Evolutionary conservation across 2,113 vertebrate species (phyloP).

Genomic region (Tautogolabrus adspersus): DNA sequence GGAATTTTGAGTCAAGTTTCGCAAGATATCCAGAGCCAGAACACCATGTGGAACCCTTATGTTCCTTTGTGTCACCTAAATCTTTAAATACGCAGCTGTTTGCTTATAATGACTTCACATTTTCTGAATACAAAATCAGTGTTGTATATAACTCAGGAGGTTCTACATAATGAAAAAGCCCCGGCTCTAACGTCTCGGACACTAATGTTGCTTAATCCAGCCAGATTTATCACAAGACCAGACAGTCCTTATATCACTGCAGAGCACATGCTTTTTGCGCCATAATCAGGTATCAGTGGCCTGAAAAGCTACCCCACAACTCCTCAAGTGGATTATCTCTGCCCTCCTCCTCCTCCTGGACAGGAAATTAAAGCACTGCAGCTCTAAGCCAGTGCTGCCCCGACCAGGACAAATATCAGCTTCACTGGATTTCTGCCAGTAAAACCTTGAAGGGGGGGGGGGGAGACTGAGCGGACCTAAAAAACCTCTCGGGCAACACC

Average conservation of each 20-base stretch:
- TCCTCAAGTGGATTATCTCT: constrained; percentile 46
- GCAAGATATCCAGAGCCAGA: too few relatives aligned
- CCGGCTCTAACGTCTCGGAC: neutral
- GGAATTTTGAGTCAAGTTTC: too few relatives aligned
- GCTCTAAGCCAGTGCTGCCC: constrained; percentile 25
- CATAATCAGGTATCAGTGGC: constrained; percentile 10
- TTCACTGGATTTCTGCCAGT: constrained; percentile 34
- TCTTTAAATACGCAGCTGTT: neutral
- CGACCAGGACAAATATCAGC: constrained; percentile 29
- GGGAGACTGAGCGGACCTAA: constrained; percentile 6
- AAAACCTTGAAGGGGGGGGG: neutral
- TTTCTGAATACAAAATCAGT: neutral
- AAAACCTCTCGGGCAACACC: neutral
- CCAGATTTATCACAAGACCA: neutral
- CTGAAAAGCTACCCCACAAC: neutral
- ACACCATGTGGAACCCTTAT: too few relatives aligned
- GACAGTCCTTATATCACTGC: neutral
- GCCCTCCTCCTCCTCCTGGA: neutral
- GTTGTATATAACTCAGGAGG: neutral
- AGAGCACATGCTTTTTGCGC: neutral
- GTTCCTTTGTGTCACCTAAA: neutral
- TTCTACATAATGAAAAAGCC: neutral
- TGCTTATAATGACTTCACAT: neutral
- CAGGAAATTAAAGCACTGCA: constrained; percentile 40
- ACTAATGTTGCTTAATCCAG: neutral